These are phyloP conservation scores for Porites evermanni DNA, from an alignment of 92 coral and sea anemone genomes.

Conservation along the genomic window DNA sequence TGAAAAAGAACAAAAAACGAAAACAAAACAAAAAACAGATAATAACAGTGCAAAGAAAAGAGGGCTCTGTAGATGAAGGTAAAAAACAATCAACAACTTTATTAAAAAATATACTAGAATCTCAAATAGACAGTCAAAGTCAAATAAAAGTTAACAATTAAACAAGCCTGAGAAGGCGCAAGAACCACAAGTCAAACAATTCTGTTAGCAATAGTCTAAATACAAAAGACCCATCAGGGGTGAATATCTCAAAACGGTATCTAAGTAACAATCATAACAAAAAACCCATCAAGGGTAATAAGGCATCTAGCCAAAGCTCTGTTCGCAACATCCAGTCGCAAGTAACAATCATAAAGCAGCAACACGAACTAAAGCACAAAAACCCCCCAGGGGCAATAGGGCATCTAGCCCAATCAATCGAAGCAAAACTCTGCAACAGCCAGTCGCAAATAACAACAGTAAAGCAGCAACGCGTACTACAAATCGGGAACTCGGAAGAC, in stretches of 20 bases:
- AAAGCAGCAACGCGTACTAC: not conserved
- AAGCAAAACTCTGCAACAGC: not conserved
- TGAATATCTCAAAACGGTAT: not conserved
- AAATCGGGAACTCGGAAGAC: slow-evolving; percentile 7
- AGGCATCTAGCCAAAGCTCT: not conserved
- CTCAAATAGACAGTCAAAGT: slow-evolving; percentile 2
- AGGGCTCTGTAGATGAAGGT: too few species aligned
- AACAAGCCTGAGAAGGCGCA: slow-evolving; percentile 20
- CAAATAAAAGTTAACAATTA: not conserved
- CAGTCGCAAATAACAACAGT: not conserved
- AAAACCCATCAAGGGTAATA: not conserved
- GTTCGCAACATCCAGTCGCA: slow-evolving; percentile 6
- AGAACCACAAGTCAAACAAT: slow-evolving; percentile 5
- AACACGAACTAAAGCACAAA: too few species aligned
- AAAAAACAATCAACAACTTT: slow-evolving; percentile 1
- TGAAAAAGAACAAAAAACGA: not conserved
- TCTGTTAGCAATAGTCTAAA: slow-evolving; percentile 19
- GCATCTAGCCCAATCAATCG: too few species aligned
- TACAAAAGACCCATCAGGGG: slow-evolving; percentile 10
- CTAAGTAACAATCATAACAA: slow-evolving; percentile 4
- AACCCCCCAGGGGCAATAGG: not conserved
- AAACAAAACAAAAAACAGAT: slow-evolving; percentile 5
- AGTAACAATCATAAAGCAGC: not conserved
- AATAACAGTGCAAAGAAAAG: not conserved
- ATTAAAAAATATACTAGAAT: not conserved